Percentiles rank a stretch among this genome's conserved stretches.
Conservation (phyloP, 1,140 invertebrate species). For the Megathymus violae region DNA sequence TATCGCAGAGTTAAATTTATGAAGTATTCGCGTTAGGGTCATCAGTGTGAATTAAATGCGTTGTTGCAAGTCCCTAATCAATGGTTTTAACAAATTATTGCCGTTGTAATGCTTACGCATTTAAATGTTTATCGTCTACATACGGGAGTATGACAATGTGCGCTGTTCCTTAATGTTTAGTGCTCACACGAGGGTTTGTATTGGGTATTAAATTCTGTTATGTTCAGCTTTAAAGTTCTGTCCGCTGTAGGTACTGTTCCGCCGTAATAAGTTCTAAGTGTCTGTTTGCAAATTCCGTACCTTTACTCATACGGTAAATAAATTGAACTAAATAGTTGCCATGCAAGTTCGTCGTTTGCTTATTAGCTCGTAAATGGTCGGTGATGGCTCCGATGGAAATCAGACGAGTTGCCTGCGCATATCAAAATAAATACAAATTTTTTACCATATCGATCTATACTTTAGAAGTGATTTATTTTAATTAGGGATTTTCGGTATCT, state of each 20-base stretch:
- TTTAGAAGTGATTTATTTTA: no score
- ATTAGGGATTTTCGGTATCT: no score
- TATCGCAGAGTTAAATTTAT: neutral
- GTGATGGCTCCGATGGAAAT: no score
- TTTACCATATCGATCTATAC: no score
- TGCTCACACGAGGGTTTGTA: slow-evolving; percentile 5
- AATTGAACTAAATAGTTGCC: no score
- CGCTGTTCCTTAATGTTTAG: slow-evolving; percentile 26
- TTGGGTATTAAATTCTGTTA: slow-evolving; percentile 16
- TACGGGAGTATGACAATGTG: slow-evolving; percentile 16
- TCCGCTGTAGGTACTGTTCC: neutral
- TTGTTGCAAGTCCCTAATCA: slow-evolving; percentile 25
- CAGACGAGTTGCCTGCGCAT: no score
- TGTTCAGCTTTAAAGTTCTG: neutral
- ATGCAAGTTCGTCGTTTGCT: no score
- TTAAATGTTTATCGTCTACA: slow-evolving; percentile 22
- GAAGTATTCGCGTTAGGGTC: slow-evolving; percentile 12
- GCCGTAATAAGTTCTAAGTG: neutral
- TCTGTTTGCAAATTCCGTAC: neutral
- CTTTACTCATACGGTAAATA: neutral
- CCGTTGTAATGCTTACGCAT: slow-evolving; percentile 11
- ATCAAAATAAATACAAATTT: no score
- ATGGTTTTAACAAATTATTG: slow-evolving; percentile 27
- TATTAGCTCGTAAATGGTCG: no score
- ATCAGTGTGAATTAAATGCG: slow-evolving; percentile 21